Conservation (phyloP, 1,140 invertebrate species). For the Drosophila bocqueti region DNA sequence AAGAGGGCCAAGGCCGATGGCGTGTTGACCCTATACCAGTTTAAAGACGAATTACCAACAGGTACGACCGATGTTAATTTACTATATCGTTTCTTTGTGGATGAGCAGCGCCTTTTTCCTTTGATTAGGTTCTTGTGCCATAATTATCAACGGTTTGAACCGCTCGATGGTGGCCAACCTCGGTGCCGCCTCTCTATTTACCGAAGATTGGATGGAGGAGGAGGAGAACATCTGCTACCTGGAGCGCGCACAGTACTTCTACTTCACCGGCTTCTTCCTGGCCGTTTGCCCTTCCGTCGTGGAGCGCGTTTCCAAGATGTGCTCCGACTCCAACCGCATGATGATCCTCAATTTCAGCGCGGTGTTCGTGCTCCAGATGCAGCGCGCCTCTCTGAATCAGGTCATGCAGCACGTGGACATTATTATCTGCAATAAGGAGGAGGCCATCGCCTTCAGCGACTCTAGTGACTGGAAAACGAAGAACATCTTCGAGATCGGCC, state of each 20-base stretch:
- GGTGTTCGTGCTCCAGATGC: conserved; percentile 56
- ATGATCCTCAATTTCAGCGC: conserved; percentile 67
- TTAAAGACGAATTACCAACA: conserved; percentile 91
- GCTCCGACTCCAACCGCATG: conserved; percentile 24
- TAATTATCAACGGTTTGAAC: conserved; percentile 87
- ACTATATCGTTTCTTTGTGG: too few relatives aligned
- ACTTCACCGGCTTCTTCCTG: conserved; percentile 67
- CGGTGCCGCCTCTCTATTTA: conserved; percentile 59
- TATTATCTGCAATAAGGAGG: conserved; percentile 63
- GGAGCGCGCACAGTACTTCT: conserved; percentile 45
- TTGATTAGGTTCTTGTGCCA: conserved; percentile 91
- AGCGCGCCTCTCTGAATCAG: conserved; percentile 22
- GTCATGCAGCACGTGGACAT: conserved; percentile 54
- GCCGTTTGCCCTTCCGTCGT: conserved; percentile 49
- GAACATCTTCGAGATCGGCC: conserved; percentile 62
- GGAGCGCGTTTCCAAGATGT: conserved; percentile 12
- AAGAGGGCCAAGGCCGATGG: conserved; percentile 92
- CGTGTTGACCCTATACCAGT: conserved; percentile 94
- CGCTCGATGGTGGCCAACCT: conserved; percentile 67
- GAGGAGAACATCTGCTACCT: conserved; percentile 54
- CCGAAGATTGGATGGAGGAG: conserved; percentile 44
- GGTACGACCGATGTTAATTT: conserved; percentile 1
- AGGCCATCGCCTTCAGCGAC: conserved; percentile 45
- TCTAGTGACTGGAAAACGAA: conserved; percentile 46
- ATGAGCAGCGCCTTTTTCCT: too few relatives aligned